phyloP scores from a whole-genome alignment of 2,113 vertebrate species.

The Synodontis membranacea region DNA sequence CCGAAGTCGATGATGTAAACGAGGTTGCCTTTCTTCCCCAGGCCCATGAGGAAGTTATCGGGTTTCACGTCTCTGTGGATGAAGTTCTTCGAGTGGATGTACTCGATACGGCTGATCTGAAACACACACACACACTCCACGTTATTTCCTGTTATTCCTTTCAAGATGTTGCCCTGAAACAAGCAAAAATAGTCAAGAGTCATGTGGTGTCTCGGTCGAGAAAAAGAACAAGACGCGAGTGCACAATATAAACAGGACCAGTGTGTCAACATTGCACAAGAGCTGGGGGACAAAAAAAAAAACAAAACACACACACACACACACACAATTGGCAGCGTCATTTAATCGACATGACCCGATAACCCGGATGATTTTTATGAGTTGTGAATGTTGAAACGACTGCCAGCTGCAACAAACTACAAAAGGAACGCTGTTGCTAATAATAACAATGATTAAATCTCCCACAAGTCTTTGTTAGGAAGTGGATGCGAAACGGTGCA shows the following conservation, averaged over 20 bases:
- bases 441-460: neutral
- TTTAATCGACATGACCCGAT: neutral
- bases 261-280: no score
- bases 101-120: conserved; percentile 96
- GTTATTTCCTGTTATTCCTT: neutral
- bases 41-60: conserved; percentile 95
- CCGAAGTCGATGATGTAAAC: conserved; percentile 98
- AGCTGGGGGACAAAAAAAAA: no score
- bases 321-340: no score
- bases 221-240: neutral
- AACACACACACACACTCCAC: neutral
- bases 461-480: neutral
- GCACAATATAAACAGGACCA: no score
- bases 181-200: neutral
- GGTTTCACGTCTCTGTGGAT: conserved; percentile 97
- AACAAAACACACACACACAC: no score
- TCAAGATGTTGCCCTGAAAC: no score
- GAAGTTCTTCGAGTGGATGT: conserved; percentile 98
- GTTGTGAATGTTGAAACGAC: neutral
- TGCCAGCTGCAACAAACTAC: neutral
- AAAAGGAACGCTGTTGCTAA: neutral
- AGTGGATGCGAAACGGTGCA: neutral
- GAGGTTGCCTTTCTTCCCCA: conserved; percentile 96
- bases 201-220: neutral
- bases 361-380: no score